phyloP scores from a whole-genome alignment of 2,797 vertebrate species.

The Hoplostethus mediterraneus region DNA sequence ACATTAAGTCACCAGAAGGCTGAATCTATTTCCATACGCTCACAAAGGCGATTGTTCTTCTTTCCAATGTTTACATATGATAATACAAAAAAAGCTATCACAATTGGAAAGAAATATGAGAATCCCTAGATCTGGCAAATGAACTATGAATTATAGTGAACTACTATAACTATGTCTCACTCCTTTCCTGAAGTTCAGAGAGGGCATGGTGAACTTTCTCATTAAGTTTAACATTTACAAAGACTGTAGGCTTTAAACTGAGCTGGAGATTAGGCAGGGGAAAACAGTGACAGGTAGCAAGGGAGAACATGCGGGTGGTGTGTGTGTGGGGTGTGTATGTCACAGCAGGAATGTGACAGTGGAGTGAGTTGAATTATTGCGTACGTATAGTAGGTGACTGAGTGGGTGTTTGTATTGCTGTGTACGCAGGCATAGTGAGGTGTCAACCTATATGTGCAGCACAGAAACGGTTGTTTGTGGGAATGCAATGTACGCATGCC shows the following conservation, averaged over 20 bases:
- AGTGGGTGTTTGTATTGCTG: slow-evolving; percentile 70
- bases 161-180: slow-evolving; percentile 26
- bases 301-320: slow-evolving; percentile 58
- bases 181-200: slow-evolving; percentile 60
- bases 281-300: slow-evolving; percentile 75
- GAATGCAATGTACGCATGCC: slow-evolving; percentile 19
- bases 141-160: neutral
- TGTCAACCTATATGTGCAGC: slow-evolving; percentile 26
- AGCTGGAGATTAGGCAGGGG: slow-evolving; percentile 72
- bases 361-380: slow-evolving; percentile 69
- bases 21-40: slow-evolving; percentile 70
- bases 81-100: slow-evolving; percentile 60
- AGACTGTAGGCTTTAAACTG: slow-evolving; percentile 71
- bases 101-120: slow-evolving; percentile 42
- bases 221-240: slow-evolving; percentile 81
- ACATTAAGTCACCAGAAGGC: slow-evolving; percentile 68
- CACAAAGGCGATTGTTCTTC: slow-evolving; percentile 44
- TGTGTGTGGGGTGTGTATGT: slow-evolving; percentile 43
- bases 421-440: slow-evolving; percentile 43
- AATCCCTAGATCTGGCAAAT: slow-evolving; percentile 44
- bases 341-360: slow-evolving; percentile 67
- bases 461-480: slow-evolving; percentile 23
- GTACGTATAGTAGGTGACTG: slow-evolving; percentile 71
- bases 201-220: slow-evolving; percentile 70
- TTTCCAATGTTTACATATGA: slow-evolving; percentile 69